A percentile compares a stretch with the other conserved stretches of the same genome.
These are phyloP conservation scores for Parapsyche elsis DNA, from an alignment of 1,140 invertebrate genomes.

Conservation along the genomic window DNA sequence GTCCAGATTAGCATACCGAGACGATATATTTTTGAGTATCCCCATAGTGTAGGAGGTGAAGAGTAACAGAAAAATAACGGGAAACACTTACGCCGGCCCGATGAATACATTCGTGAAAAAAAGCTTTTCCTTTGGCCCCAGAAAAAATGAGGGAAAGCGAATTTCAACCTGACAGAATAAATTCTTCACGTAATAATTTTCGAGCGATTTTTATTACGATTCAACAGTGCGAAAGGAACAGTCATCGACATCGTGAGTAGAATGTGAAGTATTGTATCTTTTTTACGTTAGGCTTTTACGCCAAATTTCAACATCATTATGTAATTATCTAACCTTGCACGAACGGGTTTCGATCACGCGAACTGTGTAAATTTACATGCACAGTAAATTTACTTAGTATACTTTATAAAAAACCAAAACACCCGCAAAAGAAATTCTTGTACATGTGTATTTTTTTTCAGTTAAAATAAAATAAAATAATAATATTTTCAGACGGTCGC, in stretches of 20 bases:
- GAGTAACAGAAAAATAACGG: conserved; percentile 17
- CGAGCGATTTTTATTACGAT: not conserved
- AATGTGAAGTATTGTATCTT: not conserved
- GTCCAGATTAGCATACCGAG: conserved; percentile 34
- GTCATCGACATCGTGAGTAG: not conserved
- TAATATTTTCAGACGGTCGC: not conserved
- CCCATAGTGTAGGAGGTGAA: not conserved
- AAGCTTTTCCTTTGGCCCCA: not conserved
- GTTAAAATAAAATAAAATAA: not conserved
- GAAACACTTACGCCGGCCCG: not conserved
- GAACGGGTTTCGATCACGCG: conserved; percentile 30
- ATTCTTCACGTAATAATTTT: too few relatives aligned
- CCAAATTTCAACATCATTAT: conserved; percentile 23
- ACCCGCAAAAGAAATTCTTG: too few relatives aligned
- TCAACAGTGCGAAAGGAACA: not conserved
- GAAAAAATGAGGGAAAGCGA: not conserved
- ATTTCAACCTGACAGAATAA: too few relatives aligned
- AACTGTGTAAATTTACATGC: not conserved
- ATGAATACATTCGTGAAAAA: conserved; percentile 7
- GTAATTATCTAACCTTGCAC: conserved; percentile 19
- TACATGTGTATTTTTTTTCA: not conserved
- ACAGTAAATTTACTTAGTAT: too few relatives aligned
- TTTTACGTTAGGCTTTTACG: conserved; percentile 8
- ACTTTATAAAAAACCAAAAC: too few relatives aligned
- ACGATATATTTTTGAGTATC: conserved; percentile 36